Evolutionary conservation across 2,888 invertebrate genomes (phyloP).

Genomic region (Lithophane ornitopus): DNA sequence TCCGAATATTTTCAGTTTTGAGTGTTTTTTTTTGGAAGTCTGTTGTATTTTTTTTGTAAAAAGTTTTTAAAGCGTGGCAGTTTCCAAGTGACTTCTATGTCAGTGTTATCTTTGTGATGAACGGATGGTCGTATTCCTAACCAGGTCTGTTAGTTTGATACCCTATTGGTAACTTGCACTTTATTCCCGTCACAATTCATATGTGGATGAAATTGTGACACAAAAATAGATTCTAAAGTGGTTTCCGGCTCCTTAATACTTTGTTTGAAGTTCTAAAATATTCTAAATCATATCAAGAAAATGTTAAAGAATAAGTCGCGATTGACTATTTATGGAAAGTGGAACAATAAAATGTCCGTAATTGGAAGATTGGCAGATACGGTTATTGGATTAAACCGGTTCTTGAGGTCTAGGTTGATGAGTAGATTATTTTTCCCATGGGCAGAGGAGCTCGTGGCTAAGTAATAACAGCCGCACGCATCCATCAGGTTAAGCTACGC

Average conservation of each 20-base stretch:
- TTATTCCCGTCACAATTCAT: neutral
- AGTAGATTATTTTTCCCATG: constrained; percentile 2
- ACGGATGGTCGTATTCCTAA: too few relatives aligned
- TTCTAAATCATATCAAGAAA: constrained; percentile 37
- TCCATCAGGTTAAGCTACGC: too few relatives aligned
- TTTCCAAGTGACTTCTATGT: too few relatives aligned
- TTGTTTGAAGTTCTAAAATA: constrained; percentile 40
- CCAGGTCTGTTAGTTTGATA: too few relatives aligned
- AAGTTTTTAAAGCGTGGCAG: too few relatives aligned
- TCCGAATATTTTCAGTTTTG: too few relatives aligned
- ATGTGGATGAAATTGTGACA: neutral
- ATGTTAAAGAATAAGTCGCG: constrained; percentile 9
- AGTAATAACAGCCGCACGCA: too few relatives aligned
- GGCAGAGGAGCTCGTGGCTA: too few relatives aligned
- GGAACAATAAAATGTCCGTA: constrained; percentile 29
- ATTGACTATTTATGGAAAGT: constrained; percentile 33
- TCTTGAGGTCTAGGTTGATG: constrained; percentile 32
- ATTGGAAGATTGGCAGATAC: neutral
- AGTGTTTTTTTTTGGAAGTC: too few relatives aligned
- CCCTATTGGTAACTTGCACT: neutral
- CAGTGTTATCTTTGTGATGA: too few relatives aligned
- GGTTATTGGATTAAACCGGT: constrained; percentile 30
- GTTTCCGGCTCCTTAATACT: constrained; percentile 28
- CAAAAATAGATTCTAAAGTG: constrained; percentile 21
- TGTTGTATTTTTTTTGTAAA: too few relatives aligned